Evolutionary conservation across 2,113 vertebrate genomes (phyloP).

Genomic region (Anthoscopus minutus): DNA sequence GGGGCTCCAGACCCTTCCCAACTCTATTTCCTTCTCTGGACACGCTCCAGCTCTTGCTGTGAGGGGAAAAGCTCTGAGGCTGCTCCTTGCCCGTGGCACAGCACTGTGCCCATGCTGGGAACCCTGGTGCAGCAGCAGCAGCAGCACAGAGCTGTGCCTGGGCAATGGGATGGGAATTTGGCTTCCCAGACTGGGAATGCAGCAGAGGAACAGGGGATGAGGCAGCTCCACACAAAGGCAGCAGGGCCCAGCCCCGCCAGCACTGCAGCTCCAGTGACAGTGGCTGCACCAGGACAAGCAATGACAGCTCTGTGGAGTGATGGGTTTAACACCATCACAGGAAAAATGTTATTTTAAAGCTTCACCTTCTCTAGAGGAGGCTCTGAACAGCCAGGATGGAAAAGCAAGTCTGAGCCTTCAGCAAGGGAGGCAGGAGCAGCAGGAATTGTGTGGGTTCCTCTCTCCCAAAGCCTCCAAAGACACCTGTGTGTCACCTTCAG

Average conservation of each 20-base stretch:
- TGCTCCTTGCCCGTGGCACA: rapidly evolving
- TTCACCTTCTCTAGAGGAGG: neutral
- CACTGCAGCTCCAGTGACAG: neutral
- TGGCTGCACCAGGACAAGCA: neutral
- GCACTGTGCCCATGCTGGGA: rapidly evolving
- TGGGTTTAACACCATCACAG: neutral
- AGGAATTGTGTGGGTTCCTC: neutral
- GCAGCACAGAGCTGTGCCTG: neutral
- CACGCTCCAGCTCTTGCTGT: rapidly evolving
- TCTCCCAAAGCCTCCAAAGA: neutral
- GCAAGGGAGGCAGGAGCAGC: neutral
- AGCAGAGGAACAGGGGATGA: rapidly evolving
- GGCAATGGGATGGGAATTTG: neutral
- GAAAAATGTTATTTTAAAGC: neutral
- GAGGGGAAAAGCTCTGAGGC: neutral
- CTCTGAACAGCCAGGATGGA: neutral
- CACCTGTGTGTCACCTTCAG: rapidly evolving
- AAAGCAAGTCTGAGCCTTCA: neutral
- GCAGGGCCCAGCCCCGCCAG: neutral
- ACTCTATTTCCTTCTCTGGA: rapidly evolving
- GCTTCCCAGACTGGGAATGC: neutral
- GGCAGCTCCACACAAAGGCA: neutral
- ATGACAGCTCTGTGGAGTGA: rapidly evolving
- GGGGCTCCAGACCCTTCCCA: neutral
- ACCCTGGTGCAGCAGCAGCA: neutral